Evolutionary conservation across 2,888 invertebrate species (phyloP).

Genomic region (Unio pictorum): DNA sequence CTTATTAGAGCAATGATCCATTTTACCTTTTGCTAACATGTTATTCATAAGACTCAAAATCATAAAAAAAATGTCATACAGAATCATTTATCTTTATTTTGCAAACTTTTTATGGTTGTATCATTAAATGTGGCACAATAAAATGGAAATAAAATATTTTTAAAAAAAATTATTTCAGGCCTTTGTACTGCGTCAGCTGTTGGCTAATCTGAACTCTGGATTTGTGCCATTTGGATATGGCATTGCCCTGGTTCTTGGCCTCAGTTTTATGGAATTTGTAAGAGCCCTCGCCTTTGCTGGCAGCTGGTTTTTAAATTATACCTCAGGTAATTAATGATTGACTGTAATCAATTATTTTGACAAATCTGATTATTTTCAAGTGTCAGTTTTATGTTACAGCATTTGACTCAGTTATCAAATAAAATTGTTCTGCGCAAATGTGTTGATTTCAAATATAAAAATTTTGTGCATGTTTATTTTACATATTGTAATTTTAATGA

Average conservation of each 20-base stretch:
- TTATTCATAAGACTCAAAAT: no score
- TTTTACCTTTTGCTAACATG: no score
- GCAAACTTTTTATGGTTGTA: no score
- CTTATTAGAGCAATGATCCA: no score
- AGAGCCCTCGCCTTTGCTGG: conserved; percentile 73
- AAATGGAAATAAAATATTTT: conserved; percentile 3
- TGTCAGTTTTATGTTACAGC: neutral
- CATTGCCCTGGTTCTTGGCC: conserved; percentile 72
- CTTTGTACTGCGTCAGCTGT: conserved; percentile 50
- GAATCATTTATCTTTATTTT: no score
- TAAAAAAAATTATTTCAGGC: conserved; percentile 43
- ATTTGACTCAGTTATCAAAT: no score
- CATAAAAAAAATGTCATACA: no score
- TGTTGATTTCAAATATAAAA: no score
- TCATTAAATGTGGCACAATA: neutral
- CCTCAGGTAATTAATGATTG: conserved; percentile 53
- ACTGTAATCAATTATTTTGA: neutral
- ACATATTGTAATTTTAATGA: no score
- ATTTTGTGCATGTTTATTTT: no score
- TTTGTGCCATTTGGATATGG: conserved; percentile 71
- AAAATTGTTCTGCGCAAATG: no score
- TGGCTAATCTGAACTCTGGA: conserved; percentile 56
- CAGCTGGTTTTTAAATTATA: conserved; percentile 74
- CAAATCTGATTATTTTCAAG: neutral
- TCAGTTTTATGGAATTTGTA: conserved; percentile 73